Conservation (phyloP, 1,140 invertebrate species). For the Drosophila subobscura region DNA sequence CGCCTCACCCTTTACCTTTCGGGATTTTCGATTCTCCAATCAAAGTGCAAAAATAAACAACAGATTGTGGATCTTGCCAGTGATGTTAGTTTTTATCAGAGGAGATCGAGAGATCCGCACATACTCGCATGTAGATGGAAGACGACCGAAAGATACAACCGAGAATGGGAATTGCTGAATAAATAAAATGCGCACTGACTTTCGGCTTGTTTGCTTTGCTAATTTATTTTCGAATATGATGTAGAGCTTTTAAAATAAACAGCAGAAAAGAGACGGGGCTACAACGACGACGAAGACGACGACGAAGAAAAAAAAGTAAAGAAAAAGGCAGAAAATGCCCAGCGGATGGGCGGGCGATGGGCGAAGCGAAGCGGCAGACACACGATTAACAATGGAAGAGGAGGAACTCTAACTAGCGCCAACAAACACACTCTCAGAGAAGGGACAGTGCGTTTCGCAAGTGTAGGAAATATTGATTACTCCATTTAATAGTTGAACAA, state of each 20-base stretch:
- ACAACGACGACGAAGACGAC: constrained; percentile 22
- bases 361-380: constrained; percentile 2
- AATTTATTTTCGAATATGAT: constrained; percentile 81
- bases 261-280: constrained; percentile 21
- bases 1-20: constrained; percentile 5
- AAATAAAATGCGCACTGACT: constrained; percentile 62
- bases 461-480: not conserved
- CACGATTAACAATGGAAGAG: constrained; percentile 30
- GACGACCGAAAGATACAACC: constrained; percentile 8
- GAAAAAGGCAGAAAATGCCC: constrained; percentile 25
- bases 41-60: constrained; percentile 80
- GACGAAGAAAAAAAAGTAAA: constrained; percentile 38
- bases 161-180: constrained; percentile 56
- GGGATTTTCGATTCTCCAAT: constrained; percentile 32
- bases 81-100: constrained; percentile 54
- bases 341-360: constrained; percentile 14
- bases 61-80: constrained; percentile 19
- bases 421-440: not conserved
- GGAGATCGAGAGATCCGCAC: constrained; percentile 6
- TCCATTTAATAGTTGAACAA: too few species aligned
- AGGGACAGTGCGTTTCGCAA: constrained; percentile 26
- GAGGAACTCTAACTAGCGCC: constrained; percentile 20
- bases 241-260: constrained; percentile 81
- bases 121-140: constrained; percentile 9
- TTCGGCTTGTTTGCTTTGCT: constrained; percentile 72